Base-by-base conservation (phyloP, 2,113 vertebrate species). In the Catharus bicknelli region DNA sequence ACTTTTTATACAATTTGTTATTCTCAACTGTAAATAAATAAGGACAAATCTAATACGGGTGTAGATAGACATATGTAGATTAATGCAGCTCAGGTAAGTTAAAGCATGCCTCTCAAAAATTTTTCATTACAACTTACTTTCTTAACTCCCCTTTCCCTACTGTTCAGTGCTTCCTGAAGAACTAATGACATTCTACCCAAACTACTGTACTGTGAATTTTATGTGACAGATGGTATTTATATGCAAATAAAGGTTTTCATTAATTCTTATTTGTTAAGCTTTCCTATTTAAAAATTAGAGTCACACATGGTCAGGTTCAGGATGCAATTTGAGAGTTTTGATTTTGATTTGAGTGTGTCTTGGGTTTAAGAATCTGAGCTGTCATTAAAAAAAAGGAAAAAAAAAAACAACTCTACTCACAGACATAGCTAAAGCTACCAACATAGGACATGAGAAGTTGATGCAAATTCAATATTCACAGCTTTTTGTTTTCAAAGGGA, bases 271-370 rank as follows among this genome's bases (percentile, higher is more conserved):
- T 75, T 63, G 9, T 83, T 29, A 83, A 61, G 10, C 76, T 82
- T 88, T 47, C 8, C 5, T 75, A 47, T 62, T 64, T 86, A 75
- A 93, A 91, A 82, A 38, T 50, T 16, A 75, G 19, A 55, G 32
- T 75, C 59, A 57, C 4, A 61, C 5, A 68, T 86, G 43, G 20
- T 70, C 20, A 59, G 27, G 13, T 79, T 82, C 50, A 86, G 27
- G 5, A 66, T 17, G 10, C 0, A 0, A 50, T 76, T 42, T 64
- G 18, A 64, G 26, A 36, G 30, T 15, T 63, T 57, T 36, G 20
- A 30, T 81, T 86, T 82, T 54, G 8, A 61, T 68, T 34, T 64
- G 25, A 72, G 19, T 20, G 11, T 6, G 42, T 50, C 10, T 59
- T 80, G 17, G 17, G 10, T 80, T 80, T 66, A 59, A 23, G 15